Conservation (phyloP, 2,888 invertebrate species). For the Aporophyla lueneburgensis region DNA sequence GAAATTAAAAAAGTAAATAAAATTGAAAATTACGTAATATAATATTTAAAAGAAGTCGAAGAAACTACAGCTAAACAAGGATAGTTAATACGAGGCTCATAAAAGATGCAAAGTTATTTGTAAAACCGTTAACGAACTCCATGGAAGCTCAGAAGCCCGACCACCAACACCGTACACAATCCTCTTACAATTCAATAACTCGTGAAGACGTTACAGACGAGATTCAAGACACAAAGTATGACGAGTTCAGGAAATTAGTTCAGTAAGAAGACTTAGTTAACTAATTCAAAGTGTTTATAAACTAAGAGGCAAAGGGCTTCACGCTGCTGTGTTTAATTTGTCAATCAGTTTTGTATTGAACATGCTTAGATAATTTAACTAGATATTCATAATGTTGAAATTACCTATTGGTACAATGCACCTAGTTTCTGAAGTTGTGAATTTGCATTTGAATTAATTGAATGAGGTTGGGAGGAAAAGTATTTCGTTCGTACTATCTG, state of each 20-base stretch:
- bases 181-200: slow-evolving; percentile 28
- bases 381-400: background rate
- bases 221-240: slow-evolving; percentile 37
- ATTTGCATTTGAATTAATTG: no score
- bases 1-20: no score
- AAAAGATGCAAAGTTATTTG: no score
- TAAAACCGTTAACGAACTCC: background rate
- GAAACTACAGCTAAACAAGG: no score
- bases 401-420: no score
- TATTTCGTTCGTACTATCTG: background rate
- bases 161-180: slow-evolving; percentile 19
- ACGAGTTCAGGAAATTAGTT: slow-evolving; percentile 47
- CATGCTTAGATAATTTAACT: background rate
- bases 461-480: background rate
- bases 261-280: slow-evolving; percentile 50
- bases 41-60: no score
- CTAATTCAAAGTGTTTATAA: slow-evolving; percentile 30
- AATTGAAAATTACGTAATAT: no score
- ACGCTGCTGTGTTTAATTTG: slow-evolving; percentile 2
- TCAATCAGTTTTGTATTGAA: background rate
- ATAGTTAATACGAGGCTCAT: no score
- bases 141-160: background rate
- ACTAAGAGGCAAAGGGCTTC: background rate
- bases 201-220: background rate
- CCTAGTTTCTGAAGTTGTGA: no score